A percentile compares a stretch with the other conserved stretches of the same genome.
phyloP scores from a whole-genome alignment of 2,888 invertebrate species.

The Tetheella fluctuosa region DNA sequence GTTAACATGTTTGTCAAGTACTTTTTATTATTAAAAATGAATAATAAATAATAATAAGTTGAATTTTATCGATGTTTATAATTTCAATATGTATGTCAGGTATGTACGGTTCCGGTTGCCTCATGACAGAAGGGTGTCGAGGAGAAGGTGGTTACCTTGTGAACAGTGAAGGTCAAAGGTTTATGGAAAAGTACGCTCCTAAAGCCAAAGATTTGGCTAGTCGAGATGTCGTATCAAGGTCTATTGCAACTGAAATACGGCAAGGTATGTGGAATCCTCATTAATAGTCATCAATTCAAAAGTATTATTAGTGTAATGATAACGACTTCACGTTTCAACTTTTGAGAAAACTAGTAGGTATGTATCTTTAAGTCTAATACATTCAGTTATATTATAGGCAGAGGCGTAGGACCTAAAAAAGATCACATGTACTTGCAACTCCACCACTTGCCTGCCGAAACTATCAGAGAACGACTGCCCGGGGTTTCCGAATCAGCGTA shows the following conservation, averaged over 20 bases:
- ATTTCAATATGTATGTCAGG: no score
- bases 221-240: slow-evolving; percentile 98
- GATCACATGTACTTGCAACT: slow-evolving; percentile 97
- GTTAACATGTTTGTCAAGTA: neutral
- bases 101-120: slow-evolving; percentile 98
- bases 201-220: slow-evolving; percentile 99
- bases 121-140: slow-evolving; percentile 98
- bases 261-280: slow-evolving; percentile 52
- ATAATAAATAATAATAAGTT: no score
- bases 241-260: slow-evolving; percentile 99
- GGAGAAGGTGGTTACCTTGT: slow-evolving; percentile 98
- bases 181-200: slow-evolving; percentile 99
- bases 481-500: slow-evolving; percentile 99
- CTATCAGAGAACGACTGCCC: slow-evolving; percentile 90
- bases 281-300: no score
- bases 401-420: slow-evolving; percentile 97
- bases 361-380: neutral
- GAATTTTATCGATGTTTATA: no score
- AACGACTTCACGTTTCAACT: no score
- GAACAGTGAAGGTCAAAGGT: slow-evolving; percentile 97
- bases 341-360: no score
- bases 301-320: no score
- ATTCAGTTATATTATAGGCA: slow-evolving; percentile 66
- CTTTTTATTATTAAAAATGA: no score
- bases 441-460: slow-evolving; percentile 96